Percentiles rank a stretch among this genome's conserved stretches.
Evolutionary conservation across 2,113 vertebrate genomes (phyloP).

Genomic region (Hylia prasina): DNA sequence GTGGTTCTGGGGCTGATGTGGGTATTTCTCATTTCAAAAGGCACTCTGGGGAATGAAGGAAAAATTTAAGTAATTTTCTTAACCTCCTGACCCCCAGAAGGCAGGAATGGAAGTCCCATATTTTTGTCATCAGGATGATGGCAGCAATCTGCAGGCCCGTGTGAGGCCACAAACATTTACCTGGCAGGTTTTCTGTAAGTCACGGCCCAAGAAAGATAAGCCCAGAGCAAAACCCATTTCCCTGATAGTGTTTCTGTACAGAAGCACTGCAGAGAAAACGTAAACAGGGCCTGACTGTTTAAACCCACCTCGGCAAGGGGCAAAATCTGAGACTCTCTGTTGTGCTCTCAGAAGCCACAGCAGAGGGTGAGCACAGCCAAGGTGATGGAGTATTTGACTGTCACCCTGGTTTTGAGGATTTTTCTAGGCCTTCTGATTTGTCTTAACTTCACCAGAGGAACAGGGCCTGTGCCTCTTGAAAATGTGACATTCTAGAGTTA

Average conservation of each 20-base stretch:
- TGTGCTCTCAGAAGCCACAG: neutral
- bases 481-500: too few relatives aligned
- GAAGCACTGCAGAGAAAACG: neutral
- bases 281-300: neutral
- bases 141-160: conserved; percentile 42
- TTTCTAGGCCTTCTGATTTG: too few relatives aligned
- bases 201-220: neutral
- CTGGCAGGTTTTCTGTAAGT: neutral
- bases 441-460: too few relatives aligned
- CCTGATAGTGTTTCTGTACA: neutral
- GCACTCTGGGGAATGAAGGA: neutral
- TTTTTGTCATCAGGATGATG: conserved; percentile 66
- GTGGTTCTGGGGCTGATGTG: neutral
- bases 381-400: neutral
- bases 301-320: neutral
- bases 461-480: too few relatives aligned
- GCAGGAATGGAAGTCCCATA: conserved; percentile 21
- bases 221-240: conserved; percentile 43
- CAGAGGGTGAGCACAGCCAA: neutral
- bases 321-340: neutral
- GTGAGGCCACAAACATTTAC: conserved; percentile 51
- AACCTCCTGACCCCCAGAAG: conserved; percentile 6
- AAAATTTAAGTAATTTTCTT: conserved; percentile 43
- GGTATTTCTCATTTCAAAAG: neutral
- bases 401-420: too few relatives aligned